Evolutionary conservation across 2,797 vertebrate genomes (phyloP).

Genomic region (Xyrichtys novacula): DNA sequence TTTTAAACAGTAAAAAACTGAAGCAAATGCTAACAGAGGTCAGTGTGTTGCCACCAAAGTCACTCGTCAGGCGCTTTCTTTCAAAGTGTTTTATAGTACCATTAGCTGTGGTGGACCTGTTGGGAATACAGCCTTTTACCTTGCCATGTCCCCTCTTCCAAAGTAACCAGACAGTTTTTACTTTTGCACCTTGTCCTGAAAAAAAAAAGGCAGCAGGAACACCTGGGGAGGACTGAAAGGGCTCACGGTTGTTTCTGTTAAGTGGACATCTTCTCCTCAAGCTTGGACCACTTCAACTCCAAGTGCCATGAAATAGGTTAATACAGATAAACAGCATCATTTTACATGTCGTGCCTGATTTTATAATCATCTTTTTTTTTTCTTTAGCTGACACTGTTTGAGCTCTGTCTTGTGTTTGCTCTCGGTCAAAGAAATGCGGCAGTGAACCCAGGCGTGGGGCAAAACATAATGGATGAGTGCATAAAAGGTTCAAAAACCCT

Average conservation of each 20-base stretch:
- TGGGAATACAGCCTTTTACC: constrained; percentile 33
- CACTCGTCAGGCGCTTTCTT: constrained; percentile 16
- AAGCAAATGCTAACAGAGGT: constrained; percentile 10
- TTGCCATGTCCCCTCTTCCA: constrained; percentile 5
- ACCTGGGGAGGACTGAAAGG: background rate
- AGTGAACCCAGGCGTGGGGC: constrained; percentile 30
- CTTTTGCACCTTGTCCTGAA: constrained; percentile 25
- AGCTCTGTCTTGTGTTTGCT: constrained; percentile 58
- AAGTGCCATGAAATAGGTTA: background rate
- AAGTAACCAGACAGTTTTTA: constrained; percentile 22
- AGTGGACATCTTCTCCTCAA: background rate
- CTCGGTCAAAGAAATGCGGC: constrained; percentile 56
- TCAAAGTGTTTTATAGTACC: constrained; percentile 8
- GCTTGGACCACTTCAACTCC: background rate
- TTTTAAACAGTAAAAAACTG: background rate
- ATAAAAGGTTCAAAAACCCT: constrained; percentile 55
- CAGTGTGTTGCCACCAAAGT: constrained; percentile 25
- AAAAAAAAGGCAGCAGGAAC: constrained; percentile 16
- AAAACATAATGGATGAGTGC: constrained; percentile 57
- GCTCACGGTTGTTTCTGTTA: constrained; percentile 13
- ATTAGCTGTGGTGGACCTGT: constrained; percentile 30
- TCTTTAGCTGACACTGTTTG: constrained; percentile 38
- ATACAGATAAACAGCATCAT: constrained; percentile 17
- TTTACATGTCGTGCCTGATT: constrained; percentile 20
- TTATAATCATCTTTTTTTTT: constrained; percentile 1